Base-by-base conservation (phyloP, 2,888 invertebrate genomes). In the Prosopocoilus inquinatus region DNA sequence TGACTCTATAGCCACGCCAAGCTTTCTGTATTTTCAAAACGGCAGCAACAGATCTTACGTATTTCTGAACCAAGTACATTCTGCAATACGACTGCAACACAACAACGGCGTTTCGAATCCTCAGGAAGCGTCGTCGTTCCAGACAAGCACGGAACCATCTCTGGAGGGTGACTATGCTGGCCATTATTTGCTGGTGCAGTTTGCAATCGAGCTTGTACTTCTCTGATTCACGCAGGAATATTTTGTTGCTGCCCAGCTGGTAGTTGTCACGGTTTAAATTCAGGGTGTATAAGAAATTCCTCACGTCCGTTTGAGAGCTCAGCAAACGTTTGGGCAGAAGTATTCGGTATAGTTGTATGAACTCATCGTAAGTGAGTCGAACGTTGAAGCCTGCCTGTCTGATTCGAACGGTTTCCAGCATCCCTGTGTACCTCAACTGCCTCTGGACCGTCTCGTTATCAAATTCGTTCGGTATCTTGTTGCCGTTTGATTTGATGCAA, bases 301-400 rank as follows among this genome's bases (percentile, higher is more conserved):
- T 81, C 7, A 96, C 92, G 72, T 96, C 96, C 9, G 84, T 82
- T 75, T 93, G 91, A 1, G 91, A 91, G 76, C 94, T 94, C 9
- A 91, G 79, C 62, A 93, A 78, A 12, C 94, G 95, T 71, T 91
- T 91, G 0, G 94, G 94, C 66, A 96, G 78, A 57, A 97, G 79
- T 75, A 96, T 95, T 70, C 96, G 83, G 76, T 96, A 96, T 55
- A 93, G 79, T 71, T 94, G 94, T 60, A 94, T 91, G 76, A 97
- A 97, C 77, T 96, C 95, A 73, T 95, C 94, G 76, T 95, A 96
- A 0, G 92, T 90, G 34, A 96, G 83, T 34, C 96, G 83, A 58
- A 96, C 95, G 76, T 95, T 95, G 79, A 96, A 97, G 1, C 96
- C 96, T 1, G 96, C 95, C 72, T 95, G 93, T 47, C 96, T 81